A percentile compares a stretch with the other conserved stretches of the same genome.
Conservation (phyloP, 2,113 vertebrate genomes). For the Ammodytes marinus region DNA sequence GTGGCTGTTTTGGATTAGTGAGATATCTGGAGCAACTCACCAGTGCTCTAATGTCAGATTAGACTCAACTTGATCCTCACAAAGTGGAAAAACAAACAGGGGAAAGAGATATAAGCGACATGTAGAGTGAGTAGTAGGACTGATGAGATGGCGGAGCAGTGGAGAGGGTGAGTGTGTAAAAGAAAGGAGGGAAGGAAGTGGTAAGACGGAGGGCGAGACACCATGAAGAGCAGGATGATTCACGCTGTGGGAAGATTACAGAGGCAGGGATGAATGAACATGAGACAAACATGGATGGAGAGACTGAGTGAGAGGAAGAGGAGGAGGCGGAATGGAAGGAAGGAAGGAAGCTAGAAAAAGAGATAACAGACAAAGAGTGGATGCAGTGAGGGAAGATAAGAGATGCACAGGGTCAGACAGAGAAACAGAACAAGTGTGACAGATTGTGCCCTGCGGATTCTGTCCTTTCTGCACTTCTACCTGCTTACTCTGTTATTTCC, state of each 20-base stretch:
- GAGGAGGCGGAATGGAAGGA: constrained; percentile 23
- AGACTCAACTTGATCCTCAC: constrained; percentile 15
- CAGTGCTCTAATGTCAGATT: constrained; percentile 46
- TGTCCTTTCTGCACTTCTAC: constrained; percentile 50
- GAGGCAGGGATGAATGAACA: constrained; percentile 49
- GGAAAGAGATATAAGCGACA: background rate
- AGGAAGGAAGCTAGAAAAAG: constrained; percentile 28
- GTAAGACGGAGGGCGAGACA: constrained; percentile 26
- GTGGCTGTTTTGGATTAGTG: constrained; percentile 30
- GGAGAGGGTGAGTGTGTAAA: constrained; percentile 10
- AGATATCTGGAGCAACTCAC: constrained; percentile 44
- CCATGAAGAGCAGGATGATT: constrained; percentile 47
- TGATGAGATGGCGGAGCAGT: constrained; percentile 24
- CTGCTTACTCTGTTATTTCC: constrained; percentile 45
- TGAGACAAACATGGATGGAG: constrained; percentile 38
- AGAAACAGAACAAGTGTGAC: constrained; percentile 41
- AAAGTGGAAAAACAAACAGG: background rate
- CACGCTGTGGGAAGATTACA: constrained; percentile 68
- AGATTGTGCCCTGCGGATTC: constrained; percentile 53
- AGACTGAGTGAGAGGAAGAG: constrained; percentile 40
- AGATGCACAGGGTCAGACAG: constrained; percentile 9
- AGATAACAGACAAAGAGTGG: constrained; percentile 1
- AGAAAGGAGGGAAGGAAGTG: background rate
- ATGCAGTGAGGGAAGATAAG: constrained; percentile 10
- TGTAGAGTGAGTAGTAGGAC: background rate